phyloP scores from a whole-genome alignment of 35 echinoderm and acorn worm genomes.

The Holothuria glaberrima region DNA sequence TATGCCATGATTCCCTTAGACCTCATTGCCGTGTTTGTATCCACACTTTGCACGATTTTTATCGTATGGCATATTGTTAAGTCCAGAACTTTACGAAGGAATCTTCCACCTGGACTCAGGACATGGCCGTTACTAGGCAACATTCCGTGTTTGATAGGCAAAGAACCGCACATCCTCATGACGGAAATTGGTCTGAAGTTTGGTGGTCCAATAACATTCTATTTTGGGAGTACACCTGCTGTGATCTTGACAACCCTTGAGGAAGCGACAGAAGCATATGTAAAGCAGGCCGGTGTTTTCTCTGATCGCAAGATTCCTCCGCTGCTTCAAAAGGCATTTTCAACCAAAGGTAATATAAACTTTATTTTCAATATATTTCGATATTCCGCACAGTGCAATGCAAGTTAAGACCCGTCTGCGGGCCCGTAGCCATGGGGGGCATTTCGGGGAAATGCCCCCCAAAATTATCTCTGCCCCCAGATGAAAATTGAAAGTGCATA shows the following conservation, averaged over 20 bases:
- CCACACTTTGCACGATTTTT: not conserved
- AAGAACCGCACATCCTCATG: slow-evolving; percentile 23
- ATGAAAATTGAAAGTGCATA: too few relatives aligned
- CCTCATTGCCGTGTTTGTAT: not conserved
- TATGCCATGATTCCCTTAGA: not conserved
- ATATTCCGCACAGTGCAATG: not conserved
- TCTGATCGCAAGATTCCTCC: slow-evolving; percentile 19
- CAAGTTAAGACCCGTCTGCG: too few relatives aligned
- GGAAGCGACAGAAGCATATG: slow-evolving; percentile 1
- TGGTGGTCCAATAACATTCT: not conserved
- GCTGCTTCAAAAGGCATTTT: not conserved
- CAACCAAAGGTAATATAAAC: not conserved
- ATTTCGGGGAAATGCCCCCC: too few relatives aligned
- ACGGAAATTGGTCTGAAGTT: slow-evolving; percentile 6
- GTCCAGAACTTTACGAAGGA: not conserved
- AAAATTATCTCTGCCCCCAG: too few relatives aligned
- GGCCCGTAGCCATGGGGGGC: too few relatives aligned
- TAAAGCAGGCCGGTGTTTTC: not conserved
- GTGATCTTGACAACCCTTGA: slow-evolving; percentile 19
- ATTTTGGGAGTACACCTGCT: not conserved
- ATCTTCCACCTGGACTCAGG: slow-evolving; percentile 20
- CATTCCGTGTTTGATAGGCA: not conserved
- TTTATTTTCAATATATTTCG: not conserved
- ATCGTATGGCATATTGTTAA: not conserved
- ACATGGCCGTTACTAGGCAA: slow-evolving; percentile 13